These are phyloP conservation scores for Eutrigla gurnardus DNA, from an alignment of 2,797 vertebrate genomes.

Conservation along the genomic window DNA sequence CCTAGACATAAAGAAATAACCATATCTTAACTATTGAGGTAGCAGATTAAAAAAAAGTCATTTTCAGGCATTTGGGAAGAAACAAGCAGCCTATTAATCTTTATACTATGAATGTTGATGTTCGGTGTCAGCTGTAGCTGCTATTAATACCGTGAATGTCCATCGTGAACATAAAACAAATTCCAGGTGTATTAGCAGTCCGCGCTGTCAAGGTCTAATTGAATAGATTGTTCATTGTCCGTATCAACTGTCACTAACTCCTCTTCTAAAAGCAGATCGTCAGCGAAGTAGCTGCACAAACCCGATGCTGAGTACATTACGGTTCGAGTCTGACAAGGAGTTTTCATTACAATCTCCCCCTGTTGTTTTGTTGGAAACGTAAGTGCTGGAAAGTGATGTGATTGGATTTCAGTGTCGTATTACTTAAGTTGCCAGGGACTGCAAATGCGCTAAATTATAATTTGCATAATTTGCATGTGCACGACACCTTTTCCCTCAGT, in stretches of 20 bases:
- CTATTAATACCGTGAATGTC: not conserved
- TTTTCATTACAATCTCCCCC: conserved; percentile 6
- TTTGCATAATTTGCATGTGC: conserved; percentile 14
- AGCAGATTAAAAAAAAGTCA: not conserved
- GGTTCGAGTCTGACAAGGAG: conserved; percentile 2
- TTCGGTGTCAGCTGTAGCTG: not conserved
- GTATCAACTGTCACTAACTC: conserved; percentile 13
- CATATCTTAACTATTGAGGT: not conserved
- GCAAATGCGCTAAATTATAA: not conserved
- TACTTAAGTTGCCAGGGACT: conserved; percentile 9
- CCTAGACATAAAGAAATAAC: not conserved
- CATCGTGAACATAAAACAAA: conserved; percentile 7
- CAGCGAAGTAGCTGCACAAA: not conserved
- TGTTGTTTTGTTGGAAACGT: conserved; percentile 10
- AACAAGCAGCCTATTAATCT: not conserved
- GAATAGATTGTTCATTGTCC: not conserved
- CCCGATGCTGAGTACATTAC: conserved; percentile 11
- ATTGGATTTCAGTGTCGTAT: conserved; percentile 24
- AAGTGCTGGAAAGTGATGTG: not conserved
- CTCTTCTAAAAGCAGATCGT: not conserved
- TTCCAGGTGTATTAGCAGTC: not conserved
- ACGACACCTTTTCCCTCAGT: not conserved
- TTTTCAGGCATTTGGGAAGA: not conserved
- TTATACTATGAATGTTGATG: too few species aligned
- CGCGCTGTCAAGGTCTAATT: conserved; percentile 13